Conservation (phyloP, 2,888 invertebrate species). For the Drosophila monieri region DNA sequence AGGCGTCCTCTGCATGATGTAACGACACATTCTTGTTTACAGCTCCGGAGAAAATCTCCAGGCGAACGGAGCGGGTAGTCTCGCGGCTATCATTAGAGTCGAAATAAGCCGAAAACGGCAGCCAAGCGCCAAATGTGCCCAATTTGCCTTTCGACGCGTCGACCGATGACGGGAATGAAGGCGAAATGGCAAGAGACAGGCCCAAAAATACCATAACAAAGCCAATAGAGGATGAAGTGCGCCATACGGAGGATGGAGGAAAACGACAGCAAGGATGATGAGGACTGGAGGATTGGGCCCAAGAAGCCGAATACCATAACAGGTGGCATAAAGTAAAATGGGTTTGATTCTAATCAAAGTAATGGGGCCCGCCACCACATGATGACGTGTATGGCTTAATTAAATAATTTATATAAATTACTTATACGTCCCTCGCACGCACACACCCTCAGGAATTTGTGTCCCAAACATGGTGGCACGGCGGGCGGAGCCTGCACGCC, state of each 20-base stretch:
- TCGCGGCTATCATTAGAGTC: conserved; percentile 64
- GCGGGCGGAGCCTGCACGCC: background rate
- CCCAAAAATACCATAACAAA: conserved; percentile 64
- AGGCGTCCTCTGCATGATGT: conserved; percentile 3
- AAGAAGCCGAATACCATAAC: conserved; percentile 39
- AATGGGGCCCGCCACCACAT: conserved; percentile 61
- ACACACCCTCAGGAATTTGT: conserved; percentile 21
- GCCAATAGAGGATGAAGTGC: conserved; percentile 51
- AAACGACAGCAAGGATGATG: conserved; percentile 12
- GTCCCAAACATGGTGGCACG: background rate
- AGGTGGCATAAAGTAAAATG: conserved; percentile 72
- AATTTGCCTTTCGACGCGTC: conserved; percentile 53
- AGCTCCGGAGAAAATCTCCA: conserved; percentile 35
- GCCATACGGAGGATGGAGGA: conserved; percentile 6
- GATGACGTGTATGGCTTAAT: conserved; percentile 73
- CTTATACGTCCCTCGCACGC: conserved; percentile 54
- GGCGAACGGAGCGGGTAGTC: conserved; percentile 24
- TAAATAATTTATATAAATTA: conserved; percentile 76
- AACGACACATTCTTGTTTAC: conserved; percentile 15
- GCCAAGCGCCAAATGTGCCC: conserved; percentile 71
- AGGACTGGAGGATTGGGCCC: conserved; percentile 6
- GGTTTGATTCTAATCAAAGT: conserved; percentile 79
- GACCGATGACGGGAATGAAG: conserved; percentile 9
- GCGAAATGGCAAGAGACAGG: conserved; percentile 29
- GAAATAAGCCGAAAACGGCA: conserved; percentile 59